phyloP scores from a whole-genome alignment of 30 jellyfish, hydroid and myxozoan genomes.

The Haliclystus octoradiatus region DNA sequence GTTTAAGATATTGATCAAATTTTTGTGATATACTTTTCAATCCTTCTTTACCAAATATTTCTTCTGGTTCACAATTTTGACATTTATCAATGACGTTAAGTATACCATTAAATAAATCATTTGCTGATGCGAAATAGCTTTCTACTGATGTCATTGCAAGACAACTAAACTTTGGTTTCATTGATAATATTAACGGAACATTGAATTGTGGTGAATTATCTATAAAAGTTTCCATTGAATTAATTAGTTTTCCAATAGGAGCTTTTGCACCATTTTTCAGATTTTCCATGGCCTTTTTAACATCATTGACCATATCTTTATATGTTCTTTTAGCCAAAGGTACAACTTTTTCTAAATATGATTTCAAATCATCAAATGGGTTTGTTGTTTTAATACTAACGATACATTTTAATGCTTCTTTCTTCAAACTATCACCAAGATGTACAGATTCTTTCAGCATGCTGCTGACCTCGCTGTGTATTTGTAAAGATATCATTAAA shows the following conservation, averaged over 20 bases:
- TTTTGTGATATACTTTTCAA: conserved; percentile 36
- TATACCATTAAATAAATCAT: conserved; percentile 32
- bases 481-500: background rate
- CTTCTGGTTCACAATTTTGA: conserved; percentile 55
- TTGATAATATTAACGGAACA: conserved; percentile 43
- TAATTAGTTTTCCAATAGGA: conserved; percentile 72
- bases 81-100: conserved; percentile 33
- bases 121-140: conserved; percentile 32
- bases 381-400: background rate
- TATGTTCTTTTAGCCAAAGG: conserved; percentile 24
- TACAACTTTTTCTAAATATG: conserved; percentile 25
- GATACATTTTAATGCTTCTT: background rate
- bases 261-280: conserved; percentile 38
- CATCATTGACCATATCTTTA: conserved; percentile 27
- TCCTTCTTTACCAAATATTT: conserved; percentile 46
- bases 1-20: conserved; percentile 36
- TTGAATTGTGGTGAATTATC: conserved; percentile 44
- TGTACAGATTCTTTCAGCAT: background rate
- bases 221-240: conserved; percentile 30
- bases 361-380: conserved; percentile 46
- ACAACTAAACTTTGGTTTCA: conserved; percentile 23
- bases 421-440: background rate
- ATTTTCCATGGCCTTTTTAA: conserved; percentile 14
- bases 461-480: background rate
- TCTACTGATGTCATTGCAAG: conserved; percentile 22